Evolutionary conservation across 1,140 invertebrate species (phyloP), one percentile per base, ranked within the genome.

Genomic region (Ctenoplectra terminalis): DNA sequence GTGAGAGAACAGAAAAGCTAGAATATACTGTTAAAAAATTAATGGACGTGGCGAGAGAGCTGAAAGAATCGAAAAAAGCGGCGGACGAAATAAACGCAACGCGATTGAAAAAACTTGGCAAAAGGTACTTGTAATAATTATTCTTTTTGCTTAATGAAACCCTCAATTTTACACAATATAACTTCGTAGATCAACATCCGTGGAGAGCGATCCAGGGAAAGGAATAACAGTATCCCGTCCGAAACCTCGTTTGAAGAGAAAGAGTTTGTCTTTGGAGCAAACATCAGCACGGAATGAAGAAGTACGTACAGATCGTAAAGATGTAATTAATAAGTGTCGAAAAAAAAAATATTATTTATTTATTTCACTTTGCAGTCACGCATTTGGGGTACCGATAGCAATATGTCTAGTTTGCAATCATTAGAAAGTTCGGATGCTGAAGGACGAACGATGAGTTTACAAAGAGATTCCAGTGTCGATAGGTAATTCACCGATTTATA

Each of bases 361-460:
- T 52, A 40, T 81, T 79, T 54, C 40, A 69, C 76, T 48, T 85
- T 81, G 11, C 48, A 93, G 91, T 85, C 87, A 63, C 67, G 61
- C 23, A 93, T 93, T 77, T 93, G 93, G 90, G 95, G 95, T 29
- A 97, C 97, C 67, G 96, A 97, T 81, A 96, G 96, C 81, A 98
- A 97, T 88, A 95, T 97, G 56, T 97, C 96, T 0, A 98, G 97
- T 70, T 94, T 97, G 89, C 96, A 96, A 85, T 97, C 97, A 0
- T 90, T 97, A 83, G 96, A 97, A 86, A 95, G 92, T 88, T 82
- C 92, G 80, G 88, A 95, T 89, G 82, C 93, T 17, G 94, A 95
- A 67, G 89, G 88, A 23, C 91, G 95, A 31, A 89, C 94, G 31
- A 94, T 94, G 73, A 94, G 93, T 73, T 92, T 95, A 87, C 95